phyloP scores from a whole-genome alignment of 2,113 vertebrate species.

The Myrmophylax atrothorax region DNA sequence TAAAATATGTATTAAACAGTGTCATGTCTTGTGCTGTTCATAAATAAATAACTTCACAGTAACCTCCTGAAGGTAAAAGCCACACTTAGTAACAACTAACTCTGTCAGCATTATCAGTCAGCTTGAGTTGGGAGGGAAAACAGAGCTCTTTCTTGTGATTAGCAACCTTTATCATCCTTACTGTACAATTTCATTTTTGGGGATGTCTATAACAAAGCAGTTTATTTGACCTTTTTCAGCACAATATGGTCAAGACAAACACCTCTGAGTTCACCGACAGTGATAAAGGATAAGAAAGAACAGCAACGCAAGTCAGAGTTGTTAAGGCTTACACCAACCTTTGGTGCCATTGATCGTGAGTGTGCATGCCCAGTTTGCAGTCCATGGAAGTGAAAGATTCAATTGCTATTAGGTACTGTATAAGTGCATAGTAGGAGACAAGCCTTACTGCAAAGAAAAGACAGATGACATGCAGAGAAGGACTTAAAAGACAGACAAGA shows the following conservation, averaged over 20 bases:
- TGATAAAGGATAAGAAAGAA: background rate
- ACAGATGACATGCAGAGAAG: background rate
- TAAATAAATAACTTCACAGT: background rate
- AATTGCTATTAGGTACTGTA: background rate
- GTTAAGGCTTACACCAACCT: background rate
- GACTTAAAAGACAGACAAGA: background rate
- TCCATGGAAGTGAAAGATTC: background rate
- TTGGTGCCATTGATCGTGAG: background rate
- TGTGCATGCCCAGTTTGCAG: background rate
- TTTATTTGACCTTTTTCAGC: background rate
- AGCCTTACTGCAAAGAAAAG: slow-evolving; percentile 7
- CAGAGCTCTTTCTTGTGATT: background rate
- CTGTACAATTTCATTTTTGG: background rate
- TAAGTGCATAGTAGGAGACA: background rate
- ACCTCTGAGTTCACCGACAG: background rate
- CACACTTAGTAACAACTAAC: background rate
- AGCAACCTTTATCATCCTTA: background rate
- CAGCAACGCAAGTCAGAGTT: background rate
- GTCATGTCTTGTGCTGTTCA: background rate
- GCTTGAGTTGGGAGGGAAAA: background rate
- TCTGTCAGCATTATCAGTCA: background rate
- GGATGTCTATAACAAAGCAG: background rate
- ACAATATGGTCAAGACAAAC: background rate
- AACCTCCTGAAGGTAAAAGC: background rate
- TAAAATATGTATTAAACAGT: background rate